Evolutionary conservation across 2,888 invertebrate genomes (phyloP).

Genomic region (Dynastes grantii): DNA sequence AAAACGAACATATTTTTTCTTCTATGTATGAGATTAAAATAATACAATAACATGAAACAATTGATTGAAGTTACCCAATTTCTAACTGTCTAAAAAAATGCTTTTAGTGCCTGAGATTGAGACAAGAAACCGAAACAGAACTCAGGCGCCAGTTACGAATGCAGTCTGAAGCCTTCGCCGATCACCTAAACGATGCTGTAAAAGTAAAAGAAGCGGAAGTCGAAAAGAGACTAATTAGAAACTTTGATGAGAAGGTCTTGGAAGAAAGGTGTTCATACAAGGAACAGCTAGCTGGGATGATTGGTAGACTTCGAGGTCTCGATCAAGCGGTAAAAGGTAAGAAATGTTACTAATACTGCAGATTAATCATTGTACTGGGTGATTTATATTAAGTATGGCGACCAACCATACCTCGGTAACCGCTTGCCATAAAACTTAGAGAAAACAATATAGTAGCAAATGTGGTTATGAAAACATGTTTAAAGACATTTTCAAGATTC

Average conservation of each 20-base stretch:
- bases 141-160: slow-evolving; percentile 85
- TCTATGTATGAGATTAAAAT: no score
- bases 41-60: no score
- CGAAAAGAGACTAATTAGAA: slow-evolving; percentile 72
- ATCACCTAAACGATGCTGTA: slow-evolving; percentile 84
- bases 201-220: slow-evolving; percentile 72
- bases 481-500: no score
- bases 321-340: slow-evolving; percentile 83
- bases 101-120: slow-evolving; percentile 76
- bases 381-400: no score
- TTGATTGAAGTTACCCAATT: no score
- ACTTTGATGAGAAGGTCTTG: slow-evolving; percentile 79
- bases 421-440: no score
- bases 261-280: slow-evolving; percentile 80
- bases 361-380: no score
- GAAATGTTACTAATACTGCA: slow-evolving; percentile 55
- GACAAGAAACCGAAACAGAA: slow-evolving; percentile 80
- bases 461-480: no score
- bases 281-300: slow-evolving; percentile 80
- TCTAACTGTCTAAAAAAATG: neutral
- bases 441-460: no score
- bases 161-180: slow-evolving; percentile 89
- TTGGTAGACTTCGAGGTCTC: slow-evolving; percentile 84
- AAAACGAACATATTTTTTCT: no score
- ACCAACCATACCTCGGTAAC: no score